Percentiles rank a stretch among this genome's conserved stretches.
Evolutionary conservation across 2,797 vertebrate genomes (phyloP).

Genomic region (Vireo griseus): DNA sequence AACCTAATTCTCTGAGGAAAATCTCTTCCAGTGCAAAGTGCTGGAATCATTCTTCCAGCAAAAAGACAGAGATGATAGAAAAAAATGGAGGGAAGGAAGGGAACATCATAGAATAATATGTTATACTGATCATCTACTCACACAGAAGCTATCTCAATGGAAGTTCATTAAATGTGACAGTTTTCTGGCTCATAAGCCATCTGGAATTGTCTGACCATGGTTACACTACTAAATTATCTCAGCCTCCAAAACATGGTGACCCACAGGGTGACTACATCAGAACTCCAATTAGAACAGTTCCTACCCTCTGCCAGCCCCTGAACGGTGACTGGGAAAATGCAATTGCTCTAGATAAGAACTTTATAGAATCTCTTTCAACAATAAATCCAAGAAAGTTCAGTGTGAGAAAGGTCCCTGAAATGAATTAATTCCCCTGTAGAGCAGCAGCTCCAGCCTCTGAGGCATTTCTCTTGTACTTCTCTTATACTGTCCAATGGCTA

Average conservation of each 20-base stretch:
- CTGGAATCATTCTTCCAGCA: background rate
- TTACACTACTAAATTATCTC: background rate
- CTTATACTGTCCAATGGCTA: background rate
- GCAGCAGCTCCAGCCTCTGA: background rate
- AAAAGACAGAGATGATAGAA: background rate
- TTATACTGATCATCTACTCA: background rate
- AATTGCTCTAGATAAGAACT: background rate
- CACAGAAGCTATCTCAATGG: background rate
- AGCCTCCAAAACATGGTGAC: background rate
- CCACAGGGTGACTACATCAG: background rate
- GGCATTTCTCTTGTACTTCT: background rate
- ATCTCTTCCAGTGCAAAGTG: background rate
- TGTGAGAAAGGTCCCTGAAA: background rate
- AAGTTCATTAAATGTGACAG: background rate
- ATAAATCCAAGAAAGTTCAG: background rate
- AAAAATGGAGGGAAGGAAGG: background rate
- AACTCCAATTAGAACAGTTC: background rate
- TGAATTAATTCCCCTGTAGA: background rate
- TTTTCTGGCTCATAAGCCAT: conserved; percentile 8
- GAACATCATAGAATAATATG: background rate
- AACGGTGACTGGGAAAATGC: background rate
- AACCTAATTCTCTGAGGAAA: background rate
- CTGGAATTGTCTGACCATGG: background rate
- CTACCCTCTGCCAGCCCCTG: background rate
- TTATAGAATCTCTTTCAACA: background rate